A percentile compares a stretch with the other conserved stretches of the same genome.
Evolutionary conservation across 2,888 invertebrate species (phyloP).

Genomic region (Drosophila macrospina): DNA sequence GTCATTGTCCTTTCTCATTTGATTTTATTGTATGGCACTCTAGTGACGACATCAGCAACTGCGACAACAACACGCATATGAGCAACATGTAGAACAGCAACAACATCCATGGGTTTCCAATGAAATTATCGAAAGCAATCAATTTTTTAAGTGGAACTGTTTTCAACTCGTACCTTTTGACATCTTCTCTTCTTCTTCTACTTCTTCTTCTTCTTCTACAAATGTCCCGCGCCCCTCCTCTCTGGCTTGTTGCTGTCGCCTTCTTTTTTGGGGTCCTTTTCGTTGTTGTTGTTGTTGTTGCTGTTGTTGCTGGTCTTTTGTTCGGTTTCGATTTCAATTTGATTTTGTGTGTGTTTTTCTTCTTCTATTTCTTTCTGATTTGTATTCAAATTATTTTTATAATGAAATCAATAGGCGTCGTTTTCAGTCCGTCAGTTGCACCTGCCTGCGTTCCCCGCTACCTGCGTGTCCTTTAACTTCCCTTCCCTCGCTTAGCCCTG

Average conservation of each 20-base stretch:
- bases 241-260: conserved; percentile 22
- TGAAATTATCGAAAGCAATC: conserved; percentile 79
- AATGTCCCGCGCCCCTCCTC: neutral
- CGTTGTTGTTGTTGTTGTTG: conserved; percentile 36
- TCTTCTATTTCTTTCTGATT: conserved; percentile 53
- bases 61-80: conserved; percentile 32
- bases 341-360: conserved; percentile 44
- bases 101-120: conserved; percentile 70
- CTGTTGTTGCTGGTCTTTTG: conserved; percentile 50
- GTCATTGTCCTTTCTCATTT: conserved; percentile 61
- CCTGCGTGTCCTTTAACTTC: conserved; percentile 47
- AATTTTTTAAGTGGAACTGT: conserved; percentile 79
- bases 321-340: conserved; percentile 77
- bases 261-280: conserved; percentile 19
- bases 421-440: conserved; percentile 42
- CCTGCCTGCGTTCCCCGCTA: conserved; percentile 47
- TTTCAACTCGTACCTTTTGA: conserved; percentile 57
- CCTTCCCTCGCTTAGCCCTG: neutral
- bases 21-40: conserved; percentile 71
- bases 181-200: conserved; percentile 17
- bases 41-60: conserved; percentile 49
- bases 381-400: conserved; percentile 76
- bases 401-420: conserved; percentile 62
- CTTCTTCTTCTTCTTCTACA: conserved; percentile 5
- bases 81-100: conserved; percentile 45